These are phyloP conservation scores for Istiophorus platypterus DNA, from an alignment of 2,113 vertebrate genomes.

Conservation along the genomic window DNA sequence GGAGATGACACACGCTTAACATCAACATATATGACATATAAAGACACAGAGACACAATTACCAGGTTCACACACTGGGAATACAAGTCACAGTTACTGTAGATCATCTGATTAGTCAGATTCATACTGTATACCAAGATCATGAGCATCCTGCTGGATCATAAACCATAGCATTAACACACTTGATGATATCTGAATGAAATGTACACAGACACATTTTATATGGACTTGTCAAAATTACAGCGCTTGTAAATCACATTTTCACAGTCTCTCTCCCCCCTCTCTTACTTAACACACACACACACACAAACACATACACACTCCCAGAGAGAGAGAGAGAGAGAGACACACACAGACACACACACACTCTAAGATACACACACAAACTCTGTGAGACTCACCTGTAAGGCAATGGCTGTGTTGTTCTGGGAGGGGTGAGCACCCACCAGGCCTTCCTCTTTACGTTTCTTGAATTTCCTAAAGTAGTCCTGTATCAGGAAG, in stretches of 20 bases:
- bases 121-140: slow-evolving; percentile 74
- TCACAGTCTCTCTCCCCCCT: slow-evolving; percentile 21
- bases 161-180: slow-evolving; percentile 78
- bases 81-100: slow-evolving; percentile 64
- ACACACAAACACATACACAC: slow-evolving; percentile 32
- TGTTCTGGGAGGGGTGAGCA: slow-evolving; percentile 92
- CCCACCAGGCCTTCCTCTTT: slow-evolving; percentile 99
- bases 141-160: slow-evolving; percentile 78
- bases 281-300: slow-evolving; percentile 10
- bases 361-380: slow-evolving; percentile 35
- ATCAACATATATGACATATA: slow-evolving; percentile 59
- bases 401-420: slow-evolving; percentile 97
- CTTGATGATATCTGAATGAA: slow-evolving; percentile 62
- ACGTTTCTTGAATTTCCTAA: slow-evolving; percentile 99
- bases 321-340: no score
- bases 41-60: slow-evolving; percentile 41
- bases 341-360: no score
- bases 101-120: no score
- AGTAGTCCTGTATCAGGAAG: slow-evolving; percentile 99
- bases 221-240: slow-evolving; percentile 32
- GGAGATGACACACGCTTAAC: slow-evolving; percentile 72
- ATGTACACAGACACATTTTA: slow-evolving; percentile 55
- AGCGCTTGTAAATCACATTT: slow-evolving; percentile 14
- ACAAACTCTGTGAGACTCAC: slow-evolving; percentile 84
- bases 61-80: slow-evolving; percentile 32